Evolutionary conservation across 2,888 invertebrate species (phyloP).

Genomic region (Lissocephala sabroskyi): DNA sequence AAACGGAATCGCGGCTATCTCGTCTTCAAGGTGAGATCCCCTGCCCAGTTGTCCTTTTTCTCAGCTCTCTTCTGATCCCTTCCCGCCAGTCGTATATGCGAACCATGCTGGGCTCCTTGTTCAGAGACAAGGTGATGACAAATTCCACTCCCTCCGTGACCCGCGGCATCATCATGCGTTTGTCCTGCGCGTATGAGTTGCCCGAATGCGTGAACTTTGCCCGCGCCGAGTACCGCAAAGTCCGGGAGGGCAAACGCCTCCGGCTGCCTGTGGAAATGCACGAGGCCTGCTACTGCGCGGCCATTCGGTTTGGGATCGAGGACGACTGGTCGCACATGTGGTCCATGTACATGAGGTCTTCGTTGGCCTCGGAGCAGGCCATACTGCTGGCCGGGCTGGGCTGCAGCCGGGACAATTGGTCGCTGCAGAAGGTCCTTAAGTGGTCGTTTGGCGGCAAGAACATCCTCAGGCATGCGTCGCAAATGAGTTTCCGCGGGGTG

Average conservation of each 20-base stretch:
- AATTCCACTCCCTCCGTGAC: not conserved
- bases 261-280: conserved; percentile 80
- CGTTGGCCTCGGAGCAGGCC: conserved; percentile 79
- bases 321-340: conserved; percentile 83
- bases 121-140: not conserved
- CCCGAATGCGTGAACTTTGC: conserved; percentile 77
- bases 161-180: conserved; percentile 50
- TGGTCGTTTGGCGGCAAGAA: conserved; percentile 75
- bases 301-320: conserved; percentile 77
- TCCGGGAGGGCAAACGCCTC: conserved; percentile 75
- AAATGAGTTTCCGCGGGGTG: conserved; percentile 76
- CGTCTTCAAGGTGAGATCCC: conserved; percentile 75
- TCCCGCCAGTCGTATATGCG: not conserved
- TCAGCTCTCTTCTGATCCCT: not conserved
- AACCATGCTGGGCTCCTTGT: not conserved
- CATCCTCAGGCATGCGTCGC: conserved; percentile 80
- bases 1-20: conserved; percentile 76
- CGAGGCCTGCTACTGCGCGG: conserved; percentile 81
- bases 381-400: conserved; percentile 78
- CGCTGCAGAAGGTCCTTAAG: conserved; percentile 75
- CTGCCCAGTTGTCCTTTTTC: too few relatives aligned
- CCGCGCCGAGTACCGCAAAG: conserved; percentile 75
- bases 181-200: conserved; percentile 78
- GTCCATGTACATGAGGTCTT: conserved; percentile 76
- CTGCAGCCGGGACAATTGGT: conserved; percentile 74